A percentile compares a stretch with the other conserved stretches of the same genome.
Conservation (phyloP, 2,113 vertebrate genomes). For the Hippocampus comes region DNA sequence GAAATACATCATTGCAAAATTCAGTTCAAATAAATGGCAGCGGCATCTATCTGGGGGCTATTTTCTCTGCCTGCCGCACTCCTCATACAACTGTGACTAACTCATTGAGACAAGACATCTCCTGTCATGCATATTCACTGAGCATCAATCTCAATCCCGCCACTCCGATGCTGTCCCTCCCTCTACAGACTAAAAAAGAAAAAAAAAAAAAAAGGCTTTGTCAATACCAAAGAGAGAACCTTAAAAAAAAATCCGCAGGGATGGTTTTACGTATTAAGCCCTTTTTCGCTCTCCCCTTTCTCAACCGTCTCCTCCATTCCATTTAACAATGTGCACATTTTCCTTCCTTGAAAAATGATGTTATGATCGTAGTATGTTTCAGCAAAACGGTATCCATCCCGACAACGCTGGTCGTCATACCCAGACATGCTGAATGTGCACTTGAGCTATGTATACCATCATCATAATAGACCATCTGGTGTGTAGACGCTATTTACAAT, state of each 20-base stretch:
- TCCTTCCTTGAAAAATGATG: not conserved
- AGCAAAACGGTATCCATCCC: not conserved
- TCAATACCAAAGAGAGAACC: constrained; percentile 36
- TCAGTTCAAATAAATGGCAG: constrained; percentile 27
- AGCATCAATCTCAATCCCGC: constrained; percentile 56
- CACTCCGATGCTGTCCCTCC: constrained; percentile 38
- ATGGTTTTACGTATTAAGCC: constrained; percentile 8
- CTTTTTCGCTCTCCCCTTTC: not conserved
- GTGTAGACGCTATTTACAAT: not conserved
- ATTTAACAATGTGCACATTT: not conserved
- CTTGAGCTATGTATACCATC: not conserved
- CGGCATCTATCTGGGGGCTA: constrained; percentile 36
- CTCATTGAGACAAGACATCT: constrained; percentile 49
- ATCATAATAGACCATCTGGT: not conserved
- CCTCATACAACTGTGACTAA: constrained; percentile 55
- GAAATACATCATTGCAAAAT: constrained; percentile 42
- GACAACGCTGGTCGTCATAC: not conserved
- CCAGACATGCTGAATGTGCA: not conserved
- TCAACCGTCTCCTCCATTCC: not conserved
- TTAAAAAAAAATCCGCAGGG: not conserved
- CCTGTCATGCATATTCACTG: constrained; percentile 46
- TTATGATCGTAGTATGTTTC: not conserved
- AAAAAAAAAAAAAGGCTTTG: constrained; percentile 39
- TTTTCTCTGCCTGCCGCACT: constrained; percentile 32
- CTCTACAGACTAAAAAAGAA: constrained; percentile 25